A percentile compares a stretch with the other conserved stretches of the same genome.
phyloP scores from a whole-genome alignment of 1,140 invertebrate species.

The Lordiphosa clarofinis region DNA sequence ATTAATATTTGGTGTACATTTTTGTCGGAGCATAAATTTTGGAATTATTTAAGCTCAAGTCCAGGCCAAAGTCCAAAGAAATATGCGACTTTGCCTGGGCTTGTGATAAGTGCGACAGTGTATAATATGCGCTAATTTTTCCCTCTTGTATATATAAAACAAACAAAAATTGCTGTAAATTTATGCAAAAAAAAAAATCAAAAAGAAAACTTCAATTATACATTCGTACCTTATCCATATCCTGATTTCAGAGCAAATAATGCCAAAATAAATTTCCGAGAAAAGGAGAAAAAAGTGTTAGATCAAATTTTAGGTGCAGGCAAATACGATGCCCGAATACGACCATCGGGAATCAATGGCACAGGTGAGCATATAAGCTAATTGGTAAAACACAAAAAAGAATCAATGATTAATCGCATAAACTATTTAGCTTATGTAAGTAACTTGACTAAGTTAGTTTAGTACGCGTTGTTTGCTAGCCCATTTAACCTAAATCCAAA shows the following conservation, averaged over 20 bases:
- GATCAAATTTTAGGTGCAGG: conserved; percentile 94
- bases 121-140: conserved; percentile 53
- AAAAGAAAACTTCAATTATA: conserved; percentile 55
- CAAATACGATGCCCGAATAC: conserved; percentile 94
- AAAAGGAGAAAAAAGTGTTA: conserved; percentile 96
- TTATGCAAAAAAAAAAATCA: conserved; percentile 48
- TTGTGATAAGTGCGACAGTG: conserved; percentile 78
- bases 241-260: conserved; percentile 83
- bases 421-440: conserved; percentile 33
- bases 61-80: conserved; percentile 60
- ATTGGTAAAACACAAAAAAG: conserved; percentile 2
- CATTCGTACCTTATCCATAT: conserved; percentile 79
- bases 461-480: conserved; percentile 22
- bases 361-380: conserved; percentile 85
- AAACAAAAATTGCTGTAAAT: conserved; percentile 54
- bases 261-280: conserved; percentile 91
- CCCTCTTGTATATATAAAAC: conserved; percentile 56
- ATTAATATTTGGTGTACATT: conserved; percentile 76
- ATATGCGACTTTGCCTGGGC: conserved; percentile 62
- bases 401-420: conserved; percentile 12
- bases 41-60: conserved; percentile 78
- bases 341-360: conserved; percentile 94
- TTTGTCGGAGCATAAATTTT: conserved; percentile 80
- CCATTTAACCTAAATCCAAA: conserved; percentile 5
- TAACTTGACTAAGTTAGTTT: conserved; percentile 12